These are phyloP conservation scores for Clavelina lepadiformis DNA, from an alignment of 23 tunicate genomes.

Conservation along the genomic window DNA sequence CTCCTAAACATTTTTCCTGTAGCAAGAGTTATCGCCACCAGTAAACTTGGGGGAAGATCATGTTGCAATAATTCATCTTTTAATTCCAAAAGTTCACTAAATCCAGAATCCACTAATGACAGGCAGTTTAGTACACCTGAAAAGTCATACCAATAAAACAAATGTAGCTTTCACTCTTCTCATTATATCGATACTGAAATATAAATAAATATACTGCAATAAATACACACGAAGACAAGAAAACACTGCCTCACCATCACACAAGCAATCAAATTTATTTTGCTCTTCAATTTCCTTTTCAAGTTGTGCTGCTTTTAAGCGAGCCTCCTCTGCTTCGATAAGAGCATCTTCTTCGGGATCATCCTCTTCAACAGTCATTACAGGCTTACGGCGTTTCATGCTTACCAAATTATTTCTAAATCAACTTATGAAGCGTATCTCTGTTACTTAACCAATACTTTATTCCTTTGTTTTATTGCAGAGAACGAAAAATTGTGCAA, in stretches of 20 bases:
- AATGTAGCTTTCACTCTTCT: not conserved
- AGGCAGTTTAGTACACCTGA: conserved; percentile 76
- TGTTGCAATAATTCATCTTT: conserved; percentile 85
- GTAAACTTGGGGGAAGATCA: conserved; percentile 82
- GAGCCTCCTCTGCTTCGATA: conserved; percentile 69
- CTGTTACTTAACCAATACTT: no score
- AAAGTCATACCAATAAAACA: not conserved
- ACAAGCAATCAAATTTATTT: conserved; percentile 82
- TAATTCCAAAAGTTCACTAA: conserved; percentile 69
- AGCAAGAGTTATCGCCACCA: conserved; percentile 45
- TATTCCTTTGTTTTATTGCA: no score
- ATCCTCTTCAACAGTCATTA: conserved; percentile 43
- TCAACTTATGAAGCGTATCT: no score
- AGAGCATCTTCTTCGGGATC: conserved; percentile 65
- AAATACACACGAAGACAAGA: no score
- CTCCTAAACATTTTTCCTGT: conserved; percentile 78
- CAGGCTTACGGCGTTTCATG: conserved; percentile 11
- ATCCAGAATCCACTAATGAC: conserved; percentile 67
- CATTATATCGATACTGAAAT: not conserved
- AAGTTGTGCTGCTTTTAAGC: conserved; percentile 48
- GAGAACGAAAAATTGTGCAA: no score
- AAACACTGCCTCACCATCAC: conserved; percentile 52
- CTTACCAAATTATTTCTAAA: no score
- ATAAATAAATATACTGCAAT: no score
- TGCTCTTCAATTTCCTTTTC: conserved; percentile 87